A percentile compares a stretch with the other conserved stretches of the same genome.
These are phyloP conservation scores for Cyaniris semiargus DNA, from an alignment of 2,888 invertebrate species.

Conservation along the genomic window DNA sequence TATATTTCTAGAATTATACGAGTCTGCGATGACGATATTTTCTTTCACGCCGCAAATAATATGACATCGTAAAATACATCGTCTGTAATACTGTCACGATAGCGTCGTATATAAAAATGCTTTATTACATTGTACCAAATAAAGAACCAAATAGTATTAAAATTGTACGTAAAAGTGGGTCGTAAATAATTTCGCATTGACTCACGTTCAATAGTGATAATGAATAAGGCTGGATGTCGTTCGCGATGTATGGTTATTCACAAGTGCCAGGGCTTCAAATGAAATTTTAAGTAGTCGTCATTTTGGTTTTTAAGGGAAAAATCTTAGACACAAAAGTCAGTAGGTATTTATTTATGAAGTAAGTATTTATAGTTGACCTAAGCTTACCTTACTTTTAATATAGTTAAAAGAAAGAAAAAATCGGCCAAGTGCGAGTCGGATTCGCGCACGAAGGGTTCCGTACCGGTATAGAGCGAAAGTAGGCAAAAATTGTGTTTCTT, in stretches of 20 bases:
- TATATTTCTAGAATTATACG: background rate
- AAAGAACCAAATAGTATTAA: constrained; percentile 17
- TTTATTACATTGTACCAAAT: constrained; percentile 16
- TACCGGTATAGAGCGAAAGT: too few relatives aligned
- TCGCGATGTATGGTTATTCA: constrained; percentile 3
- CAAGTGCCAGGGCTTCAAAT: background rate
- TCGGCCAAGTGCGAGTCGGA: too few relatives aligned
- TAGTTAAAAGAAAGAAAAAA: too few relatives aligned
- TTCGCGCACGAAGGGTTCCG: too few relatives aligned
- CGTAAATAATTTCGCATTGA: constrained; percentile 24
- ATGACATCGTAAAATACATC: constrained; percentile 4
- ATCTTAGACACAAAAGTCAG: background rate
- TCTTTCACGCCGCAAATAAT: background rate
- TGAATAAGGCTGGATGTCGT: constrained; percentile 25
- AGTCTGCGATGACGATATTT: background rate
- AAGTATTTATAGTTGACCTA: too few relatives aligned
- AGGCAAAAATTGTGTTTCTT: too few relatives aligned
- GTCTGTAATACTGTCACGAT: constrained; percentile 11
- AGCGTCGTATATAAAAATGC: constrained; percentile 16
- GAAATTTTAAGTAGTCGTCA: background rate
- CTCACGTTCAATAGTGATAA: constrained; percentile 24
- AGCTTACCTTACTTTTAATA: too few relatives aligned
- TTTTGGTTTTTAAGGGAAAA: background rate
- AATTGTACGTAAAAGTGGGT: constrained; percentile 3
- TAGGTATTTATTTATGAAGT: too few relatives aligned